Evolutionary conservation across 2,113 vertebrate genomes (phyloP).

Genomic region (Microtus montanus): DNA sequence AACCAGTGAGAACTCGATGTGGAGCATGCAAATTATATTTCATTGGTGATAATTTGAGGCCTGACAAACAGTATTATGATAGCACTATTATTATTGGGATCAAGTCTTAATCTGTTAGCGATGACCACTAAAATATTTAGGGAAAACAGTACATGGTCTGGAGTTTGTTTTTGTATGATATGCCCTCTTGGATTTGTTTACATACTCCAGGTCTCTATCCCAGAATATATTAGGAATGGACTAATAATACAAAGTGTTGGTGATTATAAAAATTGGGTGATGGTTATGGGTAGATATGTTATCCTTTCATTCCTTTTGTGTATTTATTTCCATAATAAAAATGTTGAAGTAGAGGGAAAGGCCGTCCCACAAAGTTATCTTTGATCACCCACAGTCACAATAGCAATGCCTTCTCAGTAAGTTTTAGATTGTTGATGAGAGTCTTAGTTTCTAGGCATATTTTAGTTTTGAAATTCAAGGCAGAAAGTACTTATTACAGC

Average conservation of each 20-base stretch:
- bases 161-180: not conserved
- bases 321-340: slow-evolving; percentile 33
- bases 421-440: slow-evolving; percentile 9
- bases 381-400: not conserved
- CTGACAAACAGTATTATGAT: not conserved
- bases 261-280: not conserved
- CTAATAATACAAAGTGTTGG: not conserved
- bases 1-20: not conserved
- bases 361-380: not conserved
- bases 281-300: not conserved
- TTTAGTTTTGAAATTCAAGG: not conserved
- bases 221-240: not conserved
- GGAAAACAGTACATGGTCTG: not conserved
- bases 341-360: not conserved
- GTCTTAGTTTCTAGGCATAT: not conserved
- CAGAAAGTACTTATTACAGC: not conserved
- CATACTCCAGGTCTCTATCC: not conserved
- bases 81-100: not conserved
- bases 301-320: not conserved
- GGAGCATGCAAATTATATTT: not conserved
- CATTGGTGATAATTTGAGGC: not conserved
- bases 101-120: not conserved
- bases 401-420: not conserved
- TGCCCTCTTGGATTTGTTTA: not conserved
- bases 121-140: slow-evolving; percentile 11